Conservation (phyloP, 53 echinoderm and acorn worm genomes). For the Astropecten irregularis region DNA sequence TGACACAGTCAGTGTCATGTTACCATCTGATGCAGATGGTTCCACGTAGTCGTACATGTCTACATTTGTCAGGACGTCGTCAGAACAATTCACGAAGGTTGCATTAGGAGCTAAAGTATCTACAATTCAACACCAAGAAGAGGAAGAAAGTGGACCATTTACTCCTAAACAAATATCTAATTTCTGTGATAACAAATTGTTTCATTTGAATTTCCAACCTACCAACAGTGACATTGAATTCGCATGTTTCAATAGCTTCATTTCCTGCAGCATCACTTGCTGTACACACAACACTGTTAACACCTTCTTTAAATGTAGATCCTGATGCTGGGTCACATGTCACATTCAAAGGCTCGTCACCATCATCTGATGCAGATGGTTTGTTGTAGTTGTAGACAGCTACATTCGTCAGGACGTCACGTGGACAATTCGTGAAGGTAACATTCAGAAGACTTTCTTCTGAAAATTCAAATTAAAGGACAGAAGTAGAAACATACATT, state of each 20-base stretch:
- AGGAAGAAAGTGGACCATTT: too few relatives aligned
- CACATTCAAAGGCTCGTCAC: background rate
- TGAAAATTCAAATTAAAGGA: too few relatives aligned
- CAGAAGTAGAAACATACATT: too few relatives aligned
- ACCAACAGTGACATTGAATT: slow-evolving; percentile 26
- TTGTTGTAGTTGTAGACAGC: background rate
- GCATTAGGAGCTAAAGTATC: slow-evolving; percentile 12
- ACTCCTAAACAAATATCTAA: too few relatives aligned
- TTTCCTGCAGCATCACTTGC: background rate
- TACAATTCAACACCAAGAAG: too few relatives aligned
- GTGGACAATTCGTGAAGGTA: background rate
- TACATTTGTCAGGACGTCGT: background rate
- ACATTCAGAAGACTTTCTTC: background rate
- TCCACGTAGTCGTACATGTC: background rate
- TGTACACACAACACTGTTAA: background rate
- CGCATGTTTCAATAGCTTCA: background rate
- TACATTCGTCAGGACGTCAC: slow-evolving; percentile 1
- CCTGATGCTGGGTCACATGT: slow-evolving; percentile 16
- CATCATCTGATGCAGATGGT: slow-evolving; percentile 27
- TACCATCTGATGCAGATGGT: background rate
- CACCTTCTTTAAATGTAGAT: background rate
- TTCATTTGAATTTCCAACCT: background rate
- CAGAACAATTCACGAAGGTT: background rate
- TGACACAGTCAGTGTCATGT: background rate
- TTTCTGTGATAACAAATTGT: too few relatives aligned